These are phyloP conservation scores for Hydropotes inermis DNA, from an alignment of 2,113 vertebrate species.

Conservation along the genomic window DNA sequence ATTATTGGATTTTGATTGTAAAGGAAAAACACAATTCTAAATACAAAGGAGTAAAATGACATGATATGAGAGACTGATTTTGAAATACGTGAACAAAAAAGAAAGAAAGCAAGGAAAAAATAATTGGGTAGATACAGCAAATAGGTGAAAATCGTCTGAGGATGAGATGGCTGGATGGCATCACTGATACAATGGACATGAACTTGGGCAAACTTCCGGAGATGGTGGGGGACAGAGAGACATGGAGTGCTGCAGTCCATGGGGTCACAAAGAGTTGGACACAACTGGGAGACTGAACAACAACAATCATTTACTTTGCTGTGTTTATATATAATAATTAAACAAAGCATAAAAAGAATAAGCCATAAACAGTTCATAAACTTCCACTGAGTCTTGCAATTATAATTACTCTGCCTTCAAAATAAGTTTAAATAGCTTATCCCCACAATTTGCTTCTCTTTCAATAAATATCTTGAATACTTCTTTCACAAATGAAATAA, in stretches of 20 bases:
- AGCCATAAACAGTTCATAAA: not conserved
- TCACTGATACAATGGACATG: not conserved
- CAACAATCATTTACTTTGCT: not conserved
- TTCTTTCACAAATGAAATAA: constrained; percentile 16
- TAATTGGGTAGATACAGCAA: not conserved
- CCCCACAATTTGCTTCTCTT: not conserved
- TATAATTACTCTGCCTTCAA: constrained; percentile 2
- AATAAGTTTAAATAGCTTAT: not conserved
- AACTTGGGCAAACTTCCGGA: not conserved
- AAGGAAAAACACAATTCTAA: not conserved
- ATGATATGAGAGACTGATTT: not conserved
- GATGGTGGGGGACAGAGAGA: not conserved
- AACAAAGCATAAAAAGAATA: not conserved
- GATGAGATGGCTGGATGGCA: not conserved
- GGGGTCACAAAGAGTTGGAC: not conserved
- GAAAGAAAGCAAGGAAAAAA: not conserved
- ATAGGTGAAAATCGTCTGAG: not conserved
- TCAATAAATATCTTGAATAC: not conserved
- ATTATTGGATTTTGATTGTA: not conserved
- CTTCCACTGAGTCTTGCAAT: not conserved
- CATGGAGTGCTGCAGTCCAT: not conserved
- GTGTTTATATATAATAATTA: not conserved
- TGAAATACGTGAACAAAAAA: not conserved
- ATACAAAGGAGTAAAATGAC: not conserved
- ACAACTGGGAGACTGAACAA: not conserved